Base-by-base conservation (phyloP, 2,888 invertebrate species). In the Actias luna region DNA sequence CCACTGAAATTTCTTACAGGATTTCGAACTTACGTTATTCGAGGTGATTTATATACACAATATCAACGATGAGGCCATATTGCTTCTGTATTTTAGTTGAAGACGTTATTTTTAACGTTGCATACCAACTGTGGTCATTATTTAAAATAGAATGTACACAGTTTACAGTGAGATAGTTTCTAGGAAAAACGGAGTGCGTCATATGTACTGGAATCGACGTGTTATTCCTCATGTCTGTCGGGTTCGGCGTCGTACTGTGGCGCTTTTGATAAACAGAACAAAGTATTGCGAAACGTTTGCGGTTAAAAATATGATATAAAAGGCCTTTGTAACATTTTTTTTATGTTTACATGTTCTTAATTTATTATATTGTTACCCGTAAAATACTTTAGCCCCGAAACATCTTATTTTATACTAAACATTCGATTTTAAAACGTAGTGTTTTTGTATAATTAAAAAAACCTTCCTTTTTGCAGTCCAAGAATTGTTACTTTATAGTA, bases 161-260 rank as follows among this genome's bases (percentile, higher is more conserved):
- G 14, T 52, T 52, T 27, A 52, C 14, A 16, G 27, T 29, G 14
- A 27, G 52, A 16, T 12, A 52, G 14, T 25, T 52, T 52, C 52
- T 29, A 3, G 29, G 52, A 52, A 52, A 29, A 27, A 18, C 29
- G 31, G 16, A 3, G 16, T 58, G 62, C 58, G 62, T 62, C 62
- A 62, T 42, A 3, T 25, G 25, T 42, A 14, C n/a, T 8, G 31
- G 27, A 36, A n/a, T 36, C 27, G 55, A 33, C 33, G 33, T 60
- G 50, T 60, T 50, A 60, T 33, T 50, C 22, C 60, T 50, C 50
- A 60, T 60, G 33, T 50, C 46, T 60, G 33, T 50, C 46, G 46
- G 22, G 22, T 60, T 50, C 46, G 16, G 4, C 50, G 33, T 18
- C 14, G 33, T 60, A 33, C 16, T 29, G 18, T 60, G 31, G n/a